Conservation (phyloP, 2,888 invertebrate genomes). For the Diarsia dahlii region DNA sequence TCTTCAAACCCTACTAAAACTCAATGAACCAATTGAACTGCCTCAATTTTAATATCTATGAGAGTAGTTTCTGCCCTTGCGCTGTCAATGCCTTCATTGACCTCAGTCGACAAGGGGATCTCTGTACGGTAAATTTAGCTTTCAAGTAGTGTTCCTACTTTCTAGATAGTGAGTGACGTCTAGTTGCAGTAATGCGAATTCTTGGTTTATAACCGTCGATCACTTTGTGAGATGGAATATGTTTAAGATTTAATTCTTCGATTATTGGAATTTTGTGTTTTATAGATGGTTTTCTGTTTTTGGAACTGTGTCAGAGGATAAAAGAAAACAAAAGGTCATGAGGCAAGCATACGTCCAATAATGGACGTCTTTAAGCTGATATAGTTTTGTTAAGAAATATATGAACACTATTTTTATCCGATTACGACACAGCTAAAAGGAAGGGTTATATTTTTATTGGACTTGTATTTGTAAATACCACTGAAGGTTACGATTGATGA, state of each 20-base stretch:
- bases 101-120: conserved; percentile 67
- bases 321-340: too few relatives aligned
- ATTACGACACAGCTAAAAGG: neutral
- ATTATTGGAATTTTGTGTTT: neutral
- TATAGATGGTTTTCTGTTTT: neutral
- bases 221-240: conserved; percentile 12
- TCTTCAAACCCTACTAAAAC: conserved; percentile 28
- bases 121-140: conserved; percentile 71
- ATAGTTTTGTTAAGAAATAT: too few relatives aligned
- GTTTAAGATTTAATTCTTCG: neutral
- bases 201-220: conserved; percentile 36
- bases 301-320: too few relatives aligned
- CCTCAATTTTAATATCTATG: conserved; percentile 59
- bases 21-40: conserved; percentile 41
- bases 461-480: too few relatives aligned
- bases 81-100: conserved; percentile 79
- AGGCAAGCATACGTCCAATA: too few relatives aligned
- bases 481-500: neutral
- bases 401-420: neutral
- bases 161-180: conserved; percentile 67
- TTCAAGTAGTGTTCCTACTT: conserved; percentile 67
- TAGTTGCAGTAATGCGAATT: conserved; percentile 52
- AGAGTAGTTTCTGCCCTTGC: conserved; percentile 67
- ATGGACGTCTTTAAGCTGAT: too few relatives aligned
- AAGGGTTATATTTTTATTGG: neutral